Base-by-base conservation (phyloP, 2,888 invertebrate species). In the Apamea sordens region DNA sequence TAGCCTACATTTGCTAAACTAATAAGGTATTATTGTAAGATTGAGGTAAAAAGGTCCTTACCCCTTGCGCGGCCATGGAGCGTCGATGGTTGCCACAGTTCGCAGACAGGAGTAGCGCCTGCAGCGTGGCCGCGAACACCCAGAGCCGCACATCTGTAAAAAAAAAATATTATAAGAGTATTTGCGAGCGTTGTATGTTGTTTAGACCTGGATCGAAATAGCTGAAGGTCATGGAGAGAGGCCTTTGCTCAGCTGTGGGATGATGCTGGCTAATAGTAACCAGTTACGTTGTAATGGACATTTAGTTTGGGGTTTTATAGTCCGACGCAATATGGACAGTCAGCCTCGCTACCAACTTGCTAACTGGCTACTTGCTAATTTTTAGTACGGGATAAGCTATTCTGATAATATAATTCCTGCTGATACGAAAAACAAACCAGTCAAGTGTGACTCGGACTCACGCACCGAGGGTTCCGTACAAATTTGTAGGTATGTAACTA, bases 31-130 rank as follows among this genome's bases (percentile, higher is more conserved):
- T 32, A 64, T 36, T 21, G 32, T 36, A 24, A 64, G 5, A 24
- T 24, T 5, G 5, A 10, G 21, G 15, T 32, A 63, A 28, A 28
- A 64, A 36, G 21, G 36, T n/a, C 18, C 87, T 89, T 90, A 95
- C 95, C 91, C 92, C 93, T 89, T 95, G 95, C 76, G 94, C 90
- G 68, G 93, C 92, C 92, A 94, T 93, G 56, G 96, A 94, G 47
- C 96, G 94, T 11, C 96, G 93, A 56, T 95, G 93, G 83, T 95
- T 93, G 73, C 91, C 92, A 84, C 93, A 91, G 88, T 86, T 89
- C 21, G 90, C 92, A 47, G 92, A 89, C 67, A 93, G 77, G 47
- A 95, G 79, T 69, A 95, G 86, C 50, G 91, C 76, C 81, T 94
- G 95, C 82, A 96, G 88, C 77, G 92, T 89, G 83, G 92, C 92